Evolutionary conservation across 2,888 invertebrate species (phyloP).

Genomic region (Drosophila gaucha): DNA sequence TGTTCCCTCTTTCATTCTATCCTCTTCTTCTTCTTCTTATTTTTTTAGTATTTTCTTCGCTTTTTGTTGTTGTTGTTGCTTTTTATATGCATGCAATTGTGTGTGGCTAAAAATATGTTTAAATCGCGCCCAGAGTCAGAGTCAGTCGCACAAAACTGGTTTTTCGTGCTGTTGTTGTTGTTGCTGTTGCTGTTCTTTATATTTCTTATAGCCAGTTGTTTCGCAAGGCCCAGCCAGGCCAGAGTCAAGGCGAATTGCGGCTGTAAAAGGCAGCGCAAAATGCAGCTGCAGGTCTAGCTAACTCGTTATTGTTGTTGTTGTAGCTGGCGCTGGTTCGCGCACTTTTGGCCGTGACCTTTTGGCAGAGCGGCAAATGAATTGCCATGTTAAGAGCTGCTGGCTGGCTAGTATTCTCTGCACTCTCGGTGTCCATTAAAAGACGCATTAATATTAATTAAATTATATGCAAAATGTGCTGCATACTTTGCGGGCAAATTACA

Average conservation of each 20-base stretch:
- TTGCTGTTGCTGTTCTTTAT: slow-evolving; percentile 25
- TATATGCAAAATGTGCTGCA: slow-evolving; percentile 65
- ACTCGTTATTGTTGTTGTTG: slow-evolving; percentile 59
- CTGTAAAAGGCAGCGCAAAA: slow-evolving; percentile 58
- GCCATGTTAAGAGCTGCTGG: slow-evolving; percentile 21
- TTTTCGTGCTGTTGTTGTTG: slow-evolving; percentile 41
- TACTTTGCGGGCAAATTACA: slow-evolving; percentile 63
- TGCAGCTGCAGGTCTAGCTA: slow-evolving; percentile 64
- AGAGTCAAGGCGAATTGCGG: slow-evolving; percentile 70
- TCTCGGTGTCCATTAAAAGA: slow-evolving; percentile 50
- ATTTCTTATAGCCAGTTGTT: slow-evolving; percentile 50
- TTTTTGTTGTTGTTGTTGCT: slow-evolving; percentile 35
- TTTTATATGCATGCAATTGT: slow-evolving; percentile 79
- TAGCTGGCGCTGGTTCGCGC: slow-evolving; percentile 50
- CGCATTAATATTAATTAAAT: slow-evolving; percentile 79
- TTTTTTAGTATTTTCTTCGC: slow-evolving; percentile 2
- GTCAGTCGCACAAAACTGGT: slow-evolving; percentile 57
- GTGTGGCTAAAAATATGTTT: slow-evolving; percentile 78
- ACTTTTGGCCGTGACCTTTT: slow-evolving; percentile 78
- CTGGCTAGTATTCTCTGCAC: slow-evolving; percentile 6
- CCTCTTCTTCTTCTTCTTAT: neutral
- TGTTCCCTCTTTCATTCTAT: neutral
- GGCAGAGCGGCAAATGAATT: slow-evolving; percentile 58
- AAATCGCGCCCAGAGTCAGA: slow-evolving; percentile 75
- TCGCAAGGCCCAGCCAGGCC: slow-evolving; percentile 37